These are phyloP conservation scores for Pseudopipra pipra DNA, from an alignment of 2,113 vertebrate species.

Conservation along the genomic window DNA sequence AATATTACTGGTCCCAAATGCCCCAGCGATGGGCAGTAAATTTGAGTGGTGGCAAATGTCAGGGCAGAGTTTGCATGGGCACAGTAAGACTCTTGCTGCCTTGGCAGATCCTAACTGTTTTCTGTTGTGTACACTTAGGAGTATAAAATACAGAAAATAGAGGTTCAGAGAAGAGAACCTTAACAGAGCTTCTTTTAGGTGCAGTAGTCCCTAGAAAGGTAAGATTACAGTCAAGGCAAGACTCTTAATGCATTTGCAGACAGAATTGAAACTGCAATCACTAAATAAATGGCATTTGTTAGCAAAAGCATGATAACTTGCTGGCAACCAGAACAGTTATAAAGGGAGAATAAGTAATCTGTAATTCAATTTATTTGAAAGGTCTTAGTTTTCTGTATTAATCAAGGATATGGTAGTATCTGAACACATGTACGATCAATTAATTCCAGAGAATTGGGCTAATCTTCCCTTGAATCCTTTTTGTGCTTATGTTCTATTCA, in stretches of 20 bases:
- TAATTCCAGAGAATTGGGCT: not conserved
- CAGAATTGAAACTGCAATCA: not conserved
- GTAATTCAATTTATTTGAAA: not conserved
- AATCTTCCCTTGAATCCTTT: not conserved
- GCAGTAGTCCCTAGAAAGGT: not conserved
- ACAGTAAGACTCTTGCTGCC: not conserved
- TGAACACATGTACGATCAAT: not conserved
- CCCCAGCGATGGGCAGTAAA: not conserved
- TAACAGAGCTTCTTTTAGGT: not conserved
- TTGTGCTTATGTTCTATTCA: not conserved
- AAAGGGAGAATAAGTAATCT: not conserved
- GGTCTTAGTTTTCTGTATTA: not conserved
- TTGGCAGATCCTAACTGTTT: not conserved
- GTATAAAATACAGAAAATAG: not conserved
- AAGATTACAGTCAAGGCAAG: not conserved
- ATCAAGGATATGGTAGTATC: not conserved
- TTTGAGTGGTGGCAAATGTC: not conserved
- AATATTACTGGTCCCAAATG: not conserved
- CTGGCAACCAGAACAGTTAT: not conserved
- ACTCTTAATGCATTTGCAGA: not conserved
- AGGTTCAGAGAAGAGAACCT: not conserved
- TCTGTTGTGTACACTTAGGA: not conserved
- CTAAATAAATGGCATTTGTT: not conserved
- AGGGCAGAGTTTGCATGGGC: not conserved
- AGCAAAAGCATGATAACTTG: not conserved